phyloP scores from a whole-genome alignment of 2,888 invertebrate species.

The Lithophane semibrunnea region DNA sequence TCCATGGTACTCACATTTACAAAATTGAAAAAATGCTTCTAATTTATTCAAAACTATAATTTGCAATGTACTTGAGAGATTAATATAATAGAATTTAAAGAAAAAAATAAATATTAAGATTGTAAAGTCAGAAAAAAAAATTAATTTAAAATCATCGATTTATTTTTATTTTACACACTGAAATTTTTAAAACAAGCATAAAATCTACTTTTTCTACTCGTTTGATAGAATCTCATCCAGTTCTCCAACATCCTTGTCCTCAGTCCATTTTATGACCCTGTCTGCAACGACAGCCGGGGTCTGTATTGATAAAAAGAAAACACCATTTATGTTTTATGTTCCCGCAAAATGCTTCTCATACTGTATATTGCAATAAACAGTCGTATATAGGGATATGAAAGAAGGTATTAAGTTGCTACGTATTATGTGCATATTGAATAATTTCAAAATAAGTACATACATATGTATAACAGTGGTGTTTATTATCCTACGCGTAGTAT shows the following conservation, averaged over 20 bases:
- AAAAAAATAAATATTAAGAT: too few relatives aligned
- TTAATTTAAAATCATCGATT: too few relatives aligned
- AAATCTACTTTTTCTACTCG: not conserved
- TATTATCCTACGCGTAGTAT: not conserved
- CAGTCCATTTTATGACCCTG: slow-evolving; percentile 69
- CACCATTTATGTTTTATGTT: slow-evolving; percentile 76
- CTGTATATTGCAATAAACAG: slow-evolving; percentile 58
- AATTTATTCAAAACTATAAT: too few relatives aligned
- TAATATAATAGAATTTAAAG: too few relatives aligned
- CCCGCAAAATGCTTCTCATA: slow-evolving; percentile 72
- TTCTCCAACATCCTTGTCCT: slow-evolving; percentile 46
- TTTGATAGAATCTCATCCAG: not conserved
- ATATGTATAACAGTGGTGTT: not conserved
- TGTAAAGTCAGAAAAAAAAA: too few relatives aligned
- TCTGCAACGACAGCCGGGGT: slow-evolving; percentile 71
- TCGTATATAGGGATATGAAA: slow-evolving; percentile 32
- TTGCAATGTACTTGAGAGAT: too few relatives aligned
- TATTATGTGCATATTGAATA: slow-evolving; percentile 13
- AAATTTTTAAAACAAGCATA: not conserved
- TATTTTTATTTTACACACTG: not conserved
- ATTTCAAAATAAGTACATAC: not conserved
- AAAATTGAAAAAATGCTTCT: too few relatives aligned
- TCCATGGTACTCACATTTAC: too few relatives aligned
- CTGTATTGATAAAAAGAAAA: slow-evolving; percentile 78
- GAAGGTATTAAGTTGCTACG: slow-evolving; percentile 7